A percentile compares a stretch with the other conserved stretches of the same genome.
Conservation (phyloP, 2,888 invertebrate species). For the Tuta absoluta region DNA sequence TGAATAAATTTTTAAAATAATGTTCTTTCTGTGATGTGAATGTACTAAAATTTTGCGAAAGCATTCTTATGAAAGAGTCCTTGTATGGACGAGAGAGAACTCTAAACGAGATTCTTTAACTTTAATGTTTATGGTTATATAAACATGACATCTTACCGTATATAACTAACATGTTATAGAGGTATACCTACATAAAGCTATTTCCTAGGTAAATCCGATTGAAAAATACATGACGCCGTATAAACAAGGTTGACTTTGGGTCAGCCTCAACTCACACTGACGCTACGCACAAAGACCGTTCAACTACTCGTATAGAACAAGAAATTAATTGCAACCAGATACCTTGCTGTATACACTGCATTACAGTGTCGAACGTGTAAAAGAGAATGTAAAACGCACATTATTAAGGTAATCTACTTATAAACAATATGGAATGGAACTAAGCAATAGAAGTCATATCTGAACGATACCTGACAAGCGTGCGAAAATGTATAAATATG, state of each 20-base stretch:
- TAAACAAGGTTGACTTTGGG: conserved; percentile 20
- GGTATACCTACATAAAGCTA: conserved; percentile 14
- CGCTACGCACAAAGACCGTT: background rate
- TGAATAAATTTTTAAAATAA: conserved; percentile 7
- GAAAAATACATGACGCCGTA: conserved; percentile 4
- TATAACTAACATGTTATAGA: conserved; percentile 6
- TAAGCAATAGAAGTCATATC: conserved; percentile 23
- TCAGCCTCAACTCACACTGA: background rate
- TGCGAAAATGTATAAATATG: conserved; percentile 35
- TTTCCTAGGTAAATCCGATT: conserved; percentile 4
- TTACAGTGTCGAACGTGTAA: background rate
- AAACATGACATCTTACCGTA: background rate
- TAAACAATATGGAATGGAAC: background rate
- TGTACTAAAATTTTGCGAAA: conserved; percentile 16
- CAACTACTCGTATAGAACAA: background rate
- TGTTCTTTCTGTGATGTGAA: conserved; percentile 20
- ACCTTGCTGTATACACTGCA: background rate
- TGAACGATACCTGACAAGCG: conserved; percentile 39
- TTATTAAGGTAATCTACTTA: background rate
- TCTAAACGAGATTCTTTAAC: conserved; percentile 5
- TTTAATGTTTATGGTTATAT: conserved; percentile 5
- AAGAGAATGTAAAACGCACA: conserved; percentile 14
- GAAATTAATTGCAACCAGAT: background rate
- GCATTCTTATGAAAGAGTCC: conserved; percentile 20
- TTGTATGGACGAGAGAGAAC: conserved; percentile 15